Evolutionary conservation across 2,113 vertebrate species (phyloP).

Genomic region (Lethenteron camtschaticum): DNA sequence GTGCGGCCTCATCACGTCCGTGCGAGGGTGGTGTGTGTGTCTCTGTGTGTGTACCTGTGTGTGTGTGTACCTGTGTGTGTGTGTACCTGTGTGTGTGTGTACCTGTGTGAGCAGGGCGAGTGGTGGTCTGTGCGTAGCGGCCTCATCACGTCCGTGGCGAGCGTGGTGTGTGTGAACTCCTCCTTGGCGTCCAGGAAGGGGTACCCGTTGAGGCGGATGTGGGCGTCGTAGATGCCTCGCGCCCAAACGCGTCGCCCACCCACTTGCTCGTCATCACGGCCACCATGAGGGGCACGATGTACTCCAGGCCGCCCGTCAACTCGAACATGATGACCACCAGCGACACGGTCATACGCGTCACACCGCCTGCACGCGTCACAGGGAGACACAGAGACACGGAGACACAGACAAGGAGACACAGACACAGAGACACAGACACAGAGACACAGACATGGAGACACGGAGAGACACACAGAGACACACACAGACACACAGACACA

Average conservation of each 20-base stretch:
- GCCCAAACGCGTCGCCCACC: conserved; percentile 92
- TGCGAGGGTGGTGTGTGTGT: no score
- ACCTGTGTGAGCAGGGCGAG: conserved; percentile 73
- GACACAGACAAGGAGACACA: no score
- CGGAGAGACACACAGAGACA: no score
- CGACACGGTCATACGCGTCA: conserved; percentile 94
- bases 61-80: no score
- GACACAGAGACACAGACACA: no score
- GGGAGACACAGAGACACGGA: no score
- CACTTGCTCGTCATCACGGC: conserved; percentile 99
- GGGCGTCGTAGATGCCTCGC: conserved; percentile 90
- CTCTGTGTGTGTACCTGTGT: no score
- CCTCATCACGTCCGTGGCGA: conserved; percentile 92
- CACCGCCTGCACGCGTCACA: conserved; percentile 36
- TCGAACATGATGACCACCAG: conserved; percentile 95
- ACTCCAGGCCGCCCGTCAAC: conserved; percentile 82
- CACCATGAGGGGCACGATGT: conserved; percentile 95
- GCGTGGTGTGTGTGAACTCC: conserved; percentile 90
- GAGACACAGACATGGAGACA: no score
- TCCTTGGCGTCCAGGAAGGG: conserved; percentile 96
- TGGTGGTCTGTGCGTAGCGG: conserved; percentile 55
- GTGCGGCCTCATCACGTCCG: no score
- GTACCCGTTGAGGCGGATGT: conserved; percentile 92
- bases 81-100: no score
- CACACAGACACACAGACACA: no score